Base-by-base conservation (phyloP, 2,888 invertebrate genomes). In the Eledone cirrhosa region DNA sequence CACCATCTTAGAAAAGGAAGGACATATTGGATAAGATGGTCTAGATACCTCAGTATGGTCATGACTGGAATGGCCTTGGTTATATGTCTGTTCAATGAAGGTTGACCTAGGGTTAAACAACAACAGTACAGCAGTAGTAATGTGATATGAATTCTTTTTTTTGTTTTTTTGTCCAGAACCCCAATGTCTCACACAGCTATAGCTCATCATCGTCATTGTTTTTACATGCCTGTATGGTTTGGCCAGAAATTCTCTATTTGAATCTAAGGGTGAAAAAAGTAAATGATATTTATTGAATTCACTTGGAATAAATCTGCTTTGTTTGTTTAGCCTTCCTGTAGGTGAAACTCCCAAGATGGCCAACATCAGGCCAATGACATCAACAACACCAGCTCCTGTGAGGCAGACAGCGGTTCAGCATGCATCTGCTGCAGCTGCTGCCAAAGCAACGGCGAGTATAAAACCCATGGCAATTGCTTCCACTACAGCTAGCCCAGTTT, bases 351-450 rank as follows among this genome's bases (percentile, higher is more conserved):
- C 95, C 0, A 86, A 87, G 79, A 97, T 97, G 0, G 97, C 97
- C 8, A 97, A 97, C 89, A 97, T 97, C 69, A 96, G 96, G 90
- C 97, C 97, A 0, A 96, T 97, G 94, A 76, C 76, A 24, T 95
- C 97, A 4, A 96, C 96, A 85, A 92, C 91, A 75, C 86, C 89
- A 63, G 85, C 88, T 53, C 83, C 85, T n/a, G 83, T 85, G 2
- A 83, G 86, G 33, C 84, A 87, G 59, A 84, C 88, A 1, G 83
- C 87, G 33, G 84, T 83, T 7, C 84, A 84, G 78, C 88, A 85
- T 48, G 88, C 85, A 29, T 84, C 86, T 67, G 85, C 85, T 77
- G 83, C 84, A 19, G 87, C 87, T 19, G 87, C 87, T 81, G 94
- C 90, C 89, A 96, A 97, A 0, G 97, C 95, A 0, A 92, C 97